Conservation (phyloP, 1,140 invertebrate genomes). For the Penaeus vannamei region DNA sequence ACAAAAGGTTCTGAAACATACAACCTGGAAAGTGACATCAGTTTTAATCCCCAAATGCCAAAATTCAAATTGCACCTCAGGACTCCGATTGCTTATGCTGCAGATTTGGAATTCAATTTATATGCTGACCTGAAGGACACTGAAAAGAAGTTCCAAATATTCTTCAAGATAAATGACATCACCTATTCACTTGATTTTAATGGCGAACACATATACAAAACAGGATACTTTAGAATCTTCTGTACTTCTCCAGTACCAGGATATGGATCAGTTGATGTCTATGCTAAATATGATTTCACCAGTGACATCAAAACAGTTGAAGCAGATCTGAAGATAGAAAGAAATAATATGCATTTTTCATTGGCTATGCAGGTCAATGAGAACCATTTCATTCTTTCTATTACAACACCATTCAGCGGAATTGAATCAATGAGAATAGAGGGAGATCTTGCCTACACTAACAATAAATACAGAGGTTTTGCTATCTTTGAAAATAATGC, state of each 20-base stretch:
- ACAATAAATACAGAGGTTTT: slow-evolving; percentile 7
- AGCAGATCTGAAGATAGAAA: not conserved
- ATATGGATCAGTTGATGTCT: not conserved
- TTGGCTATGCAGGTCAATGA: not conserved
- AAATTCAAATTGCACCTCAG: not conserved
- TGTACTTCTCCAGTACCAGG: not conserved
- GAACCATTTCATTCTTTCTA: not conserved
- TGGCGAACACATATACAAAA: slow-evolving; percentile 9
- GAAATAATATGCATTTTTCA: not conserved
- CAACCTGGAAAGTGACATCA: not conserved
- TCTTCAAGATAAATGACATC: not conserved
- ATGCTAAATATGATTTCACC: slow-evolving; percentile 16
- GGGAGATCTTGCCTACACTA: not conserved
- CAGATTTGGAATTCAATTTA: not conserved
- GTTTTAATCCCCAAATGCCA: not conserved
- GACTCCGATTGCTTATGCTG: not conserved
- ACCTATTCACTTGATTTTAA: not conserved
- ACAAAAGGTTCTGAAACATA: not conserved
- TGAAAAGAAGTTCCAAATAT: not conserved
- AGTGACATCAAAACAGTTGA: slow-evolving; percentile 2
- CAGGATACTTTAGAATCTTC: not conserved
- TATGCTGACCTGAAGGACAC: not conserved
- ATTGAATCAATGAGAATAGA: not conserved
- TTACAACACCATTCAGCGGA: not conserved
- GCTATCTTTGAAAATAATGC: not conserved